These are phyloP conservation scores for Euproctis similis DNA, from an alignment of 2,888 invertebrate genomes.

Conservation along the genomic window DNA sequence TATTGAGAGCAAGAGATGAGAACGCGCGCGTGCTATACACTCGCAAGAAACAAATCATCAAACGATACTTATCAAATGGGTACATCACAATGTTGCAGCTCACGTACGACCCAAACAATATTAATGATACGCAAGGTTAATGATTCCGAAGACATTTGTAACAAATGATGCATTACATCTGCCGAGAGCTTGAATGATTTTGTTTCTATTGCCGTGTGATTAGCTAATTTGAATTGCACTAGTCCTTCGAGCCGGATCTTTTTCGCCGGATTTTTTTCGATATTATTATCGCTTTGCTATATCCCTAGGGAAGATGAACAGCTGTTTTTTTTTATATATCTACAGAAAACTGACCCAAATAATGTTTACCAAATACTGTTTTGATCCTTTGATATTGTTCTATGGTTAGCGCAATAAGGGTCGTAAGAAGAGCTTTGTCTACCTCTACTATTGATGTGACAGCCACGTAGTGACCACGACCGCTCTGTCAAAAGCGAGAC, in stretches of 20 bases:
- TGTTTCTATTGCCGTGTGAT: slow-evolving; percentile 28
- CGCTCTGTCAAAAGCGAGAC: too few species aligned
- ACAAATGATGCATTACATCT: slow-evolving; percentile 46
- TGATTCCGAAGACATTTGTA: slow-evolving; percentile 57
- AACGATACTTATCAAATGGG: slow-evolving; percentile 54
- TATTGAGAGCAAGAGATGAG: slow-evolving; percentile 14
- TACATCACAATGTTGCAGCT: slow-evolving; percentile 60
- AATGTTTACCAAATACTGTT: too few species aligned
- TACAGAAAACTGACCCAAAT: too few species aligned
- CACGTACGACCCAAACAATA: slow-evolving; percentile 52
- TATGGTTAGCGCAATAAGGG: too few species aligned
- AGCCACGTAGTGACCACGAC: too few species aligned
- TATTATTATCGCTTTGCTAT: too few species aligned
- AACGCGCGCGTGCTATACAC: slow-evolving; percentile 49
- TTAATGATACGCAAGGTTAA: slow-evolving; percentile 60
- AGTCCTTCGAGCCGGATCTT: not conserved
- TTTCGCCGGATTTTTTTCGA: too few species aligned
- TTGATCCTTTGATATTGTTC: too few species aligned
- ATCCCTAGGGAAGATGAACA: too few species aligned
- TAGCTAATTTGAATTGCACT: slow-evolving; percentile 38
- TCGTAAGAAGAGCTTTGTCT: too few species aligned
- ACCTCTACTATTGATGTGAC: too few species aligned
- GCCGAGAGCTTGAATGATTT: slow-evolving; percentile 30
- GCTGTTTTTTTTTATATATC: too few species aligned
- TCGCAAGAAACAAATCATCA: slow-evolving; percentile 58